A percentile compares a stretch with the other conserved stretches of the same genome.
Conservation (phyloP, 2,888 invertebrate species). For the Mechanitis mazaeus region DNA sequence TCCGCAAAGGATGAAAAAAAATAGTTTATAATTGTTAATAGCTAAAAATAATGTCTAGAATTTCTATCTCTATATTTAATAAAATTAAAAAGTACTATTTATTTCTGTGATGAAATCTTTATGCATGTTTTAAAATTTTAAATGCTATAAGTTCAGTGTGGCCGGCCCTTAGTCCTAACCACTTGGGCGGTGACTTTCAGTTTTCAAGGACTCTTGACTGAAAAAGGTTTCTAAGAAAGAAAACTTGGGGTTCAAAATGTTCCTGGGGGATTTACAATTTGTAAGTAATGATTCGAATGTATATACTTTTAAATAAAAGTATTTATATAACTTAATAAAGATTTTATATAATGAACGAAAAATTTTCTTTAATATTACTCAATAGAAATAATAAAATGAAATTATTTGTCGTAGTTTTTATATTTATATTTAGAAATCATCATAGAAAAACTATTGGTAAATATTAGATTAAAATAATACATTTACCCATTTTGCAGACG, state of each 20-base stretch:
- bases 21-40: too few relatives aligned
- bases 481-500: neutral
- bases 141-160: constrained; percentile 27
- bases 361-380: neutral
- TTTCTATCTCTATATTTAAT: too few relatives aligned
- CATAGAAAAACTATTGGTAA: too few relatives aligned
- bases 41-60: too few relatives aligned
- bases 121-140: neutral
- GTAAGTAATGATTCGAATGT: constrained; percentile 4
- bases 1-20: too few relatives aligned
- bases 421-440: too few relatives aligned
- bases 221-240: constrained; percentile 30
- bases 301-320: neutral
- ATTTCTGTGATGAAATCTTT: too few relatives aligned
- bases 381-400: neutral
- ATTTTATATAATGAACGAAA: too few relatives aligned
- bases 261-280: constrained; percentile 19
- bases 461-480: neutral
- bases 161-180: constrained; percentile 42
- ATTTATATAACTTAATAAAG: too few relatives aligned
- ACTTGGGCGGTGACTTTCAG: constrained; percentile 57
- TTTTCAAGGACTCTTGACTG: constrained; percentile 44
- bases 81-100: too few relatives aligned
- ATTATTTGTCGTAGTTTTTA: too few relatives aligned
- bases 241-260: constrained; percentile 26